Base-by-base conservation (phyloP, 2,888 invertebrate genomes). In the Heliconius erato region DNA sequence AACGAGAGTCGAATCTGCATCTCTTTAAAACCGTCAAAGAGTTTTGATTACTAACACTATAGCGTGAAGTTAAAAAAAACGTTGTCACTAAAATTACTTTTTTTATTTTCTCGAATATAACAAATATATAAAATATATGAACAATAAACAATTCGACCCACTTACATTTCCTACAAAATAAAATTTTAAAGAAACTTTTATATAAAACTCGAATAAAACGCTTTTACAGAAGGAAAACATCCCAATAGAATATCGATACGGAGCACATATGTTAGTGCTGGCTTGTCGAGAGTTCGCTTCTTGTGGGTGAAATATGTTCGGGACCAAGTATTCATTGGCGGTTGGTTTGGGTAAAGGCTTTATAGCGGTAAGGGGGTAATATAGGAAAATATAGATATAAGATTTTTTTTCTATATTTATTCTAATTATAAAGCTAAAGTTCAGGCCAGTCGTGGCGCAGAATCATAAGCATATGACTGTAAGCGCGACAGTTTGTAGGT, bases 241-340 rank as follows among this genome's bases (percentile, higher is more conserved):
- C 40, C 67, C 67, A 78, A 78, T 49, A 49, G 67, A 67, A 67
- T 78, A 78, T 78, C 68, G 49, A 78, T 78, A 78, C 68, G 78
- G 78, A 49, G 32, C 78, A 78, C 78, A 78, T 78, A 78, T n/a
- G 78, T 78, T 78, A 78, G 40, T 49, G 59, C 59, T 32, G n/a
- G 63, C 65, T 44, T 40, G 49, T 67, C 26, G 78, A 67, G 49
- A 78, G 19, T 68, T 78, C 28, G 12, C 44, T 32, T 32, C 32
- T 32, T 32, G 32, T 32, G 32, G 32, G 32, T 32, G 32, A 32
- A 32, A 32, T 32, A 32, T 32, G 32, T 32, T 32, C 6, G 32
- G 32, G 6, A 32, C 32, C 32, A 32, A 32, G 32, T 32, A 32
- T 32, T 32, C 32, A 32, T 5, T 32, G 32, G 5, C 32, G 32